Evolutionary conservation across 64 coral and sea anemone genomes (phyloP).

Genomic region (Dendrophyllia cribrosa): DNA sequence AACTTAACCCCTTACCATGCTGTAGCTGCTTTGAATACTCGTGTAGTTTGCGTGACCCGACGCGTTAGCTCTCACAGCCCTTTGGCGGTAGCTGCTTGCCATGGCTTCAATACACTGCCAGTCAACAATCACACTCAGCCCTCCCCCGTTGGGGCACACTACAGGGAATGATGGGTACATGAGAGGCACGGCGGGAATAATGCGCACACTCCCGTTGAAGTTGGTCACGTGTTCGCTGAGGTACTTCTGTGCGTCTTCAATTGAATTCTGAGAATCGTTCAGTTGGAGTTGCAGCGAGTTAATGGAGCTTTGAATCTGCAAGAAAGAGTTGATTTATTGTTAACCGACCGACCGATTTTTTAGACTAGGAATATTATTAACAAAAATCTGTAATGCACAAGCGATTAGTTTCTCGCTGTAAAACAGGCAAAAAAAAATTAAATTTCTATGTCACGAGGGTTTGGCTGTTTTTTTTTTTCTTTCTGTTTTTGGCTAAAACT

Average conservation of each 20-base stretch:
- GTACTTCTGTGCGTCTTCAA: constrained; percentile 67
- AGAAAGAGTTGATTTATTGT: not conserved
- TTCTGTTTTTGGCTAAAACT: too few relatives aligned
- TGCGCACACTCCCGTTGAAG: constrained; percentile 83
- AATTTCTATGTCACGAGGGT: too few relatives aligned
- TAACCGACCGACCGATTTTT: not conserved
- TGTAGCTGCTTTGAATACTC: constrained; percentile 78
- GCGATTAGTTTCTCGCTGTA: too few relatives aligned
- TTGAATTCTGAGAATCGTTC: constrained; percentile 44
- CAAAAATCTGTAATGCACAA: too few relatives aligned
- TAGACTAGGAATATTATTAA: too few relatives aligned
- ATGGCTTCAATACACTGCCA: constrained; percentile 71
- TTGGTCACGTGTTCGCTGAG: constrained; percentile 36
- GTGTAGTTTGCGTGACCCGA: constrained; percentile 75
- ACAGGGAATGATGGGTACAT: constrained; percentile 53
- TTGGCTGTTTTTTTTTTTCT: too few relatives aligned
- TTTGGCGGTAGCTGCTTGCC: constrained; percentile 59
- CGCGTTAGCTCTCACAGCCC: constrained; percentile 42
- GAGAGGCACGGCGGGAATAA: constrained; percentile 8
- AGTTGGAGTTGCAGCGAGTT: constrained; percentile 52
- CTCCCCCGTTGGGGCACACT: constrained; percentile 60
- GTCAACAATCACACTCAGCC: constrained; percentile 77
- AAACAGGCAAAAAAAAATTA: too few relatives aligned
- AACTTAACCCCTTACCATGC: constrained; percentile 62
- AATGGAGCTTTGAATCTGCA: constrained; percentile 78